Percentiles rank a stretch among this genome's conserved stretches.
Conservation (phyloP, 2,888 invertebrate genomes). For the Augiades crinisus region DNA sequence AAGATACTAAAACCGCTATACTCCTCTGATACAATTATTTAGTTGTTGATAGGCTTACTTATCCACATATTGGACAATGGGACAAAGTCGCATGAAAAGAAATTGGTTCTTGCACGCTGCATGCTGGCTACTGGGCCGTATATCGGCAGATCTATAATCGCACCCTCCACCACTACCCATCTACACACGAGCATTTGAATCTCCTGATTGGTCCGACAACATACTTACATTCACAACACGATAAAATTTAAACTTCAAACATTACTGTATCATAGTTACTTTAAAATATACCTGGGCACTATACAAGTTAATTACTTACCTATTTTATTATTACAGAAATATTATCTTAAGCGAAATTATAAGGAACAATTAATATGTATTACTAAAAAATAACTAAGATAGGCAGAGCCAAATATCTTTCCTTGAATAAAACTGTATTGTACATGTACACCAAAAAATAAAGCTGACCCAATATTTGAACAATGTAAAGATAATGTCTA, state of each 20-base stretch:
- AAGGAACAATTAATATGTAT: conserved; percentile 9
- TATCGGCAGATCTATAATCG: conserved; percentile 11
- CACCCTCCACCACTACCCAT: background rate
- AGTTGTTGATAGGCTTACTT: too few species aligned
- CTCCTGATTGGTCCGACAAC: conserved; percentile 31
- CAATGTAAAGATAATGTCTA: too few species aligned
- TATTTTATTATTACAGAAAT: conserved; percentile 7
- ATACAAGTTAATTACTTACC: conserved; percentile 1
- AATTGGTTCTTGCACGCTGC: too few species aligned
- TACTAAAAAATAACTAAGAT: too few species aligned
- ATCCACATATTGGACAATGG: too few species aligned
- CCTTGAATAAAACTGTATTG: too few species aligned
- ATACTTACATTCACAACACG: conserved; percentile 19
- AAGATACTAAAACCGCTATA: too few species aligned
- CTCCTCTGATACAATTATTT: too few species aligned
- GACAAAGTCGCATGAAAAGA: too few species aligned
- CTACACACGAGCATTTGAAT: conserved; percentile 10
- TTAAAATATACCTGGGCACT: conserved; percentile 4
- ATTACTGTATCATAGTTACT: conserved; percentile 23
- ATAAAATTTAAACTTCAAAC: conserved; percentile 16
- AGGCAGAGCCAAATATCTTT: background rate
- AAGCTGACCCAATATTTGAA: too few species aligned
- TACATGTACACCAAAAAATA: too few species aligned
- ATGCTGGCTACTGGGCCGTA: background rate
- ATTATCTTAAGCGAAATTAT: conserved; percentile 20